A percentile compares a stretch with the other conserved stretches of the same genome.
Conservation (phyloP, 2,113 vertebrate species). For the Aegithalos caudatus region DNA sequence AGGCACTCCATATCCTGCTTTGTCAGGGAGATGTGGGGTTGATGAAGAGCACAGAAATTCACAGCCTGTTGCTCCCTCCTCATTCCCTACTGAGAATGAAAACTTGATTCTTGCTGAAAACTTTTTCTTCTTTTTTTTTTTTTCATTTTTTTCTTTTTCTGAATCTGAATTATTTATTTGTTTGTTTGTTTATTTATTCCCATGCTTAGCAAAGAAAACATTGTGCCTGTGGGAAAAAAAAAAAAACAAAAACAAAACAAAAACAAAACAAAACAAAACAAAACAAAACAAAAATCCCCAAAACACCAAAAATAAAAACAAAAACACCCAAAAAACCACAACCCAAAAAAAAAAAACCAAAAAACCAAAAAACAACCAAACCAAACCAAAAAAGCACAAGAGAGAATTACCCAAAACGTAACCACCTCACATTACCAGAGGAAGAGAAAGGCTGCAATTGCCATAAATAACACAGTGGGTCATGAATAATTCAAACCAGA, state of each 20-base stretch:
- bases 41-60: background rate
- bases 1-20: background rate
- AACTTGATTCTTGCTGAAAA: background rate
- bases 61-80: background rate
- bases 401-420: background rate
- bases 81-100: background rate
- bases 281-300: too few species aligned
- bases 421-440: background rate
- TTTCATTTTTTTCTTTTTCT: accelerated
- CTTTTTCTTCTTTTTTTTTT: too few species aligned
- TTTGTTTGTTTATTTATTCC: background rate
- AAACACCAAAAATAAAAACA: too few species aligned
- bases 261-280: background rate
- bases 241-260: background rate
- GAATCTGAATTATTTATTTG: background rate
- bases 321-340: too few species aligned
- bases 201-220: background rate
- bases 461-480: slow-evolving; percentile 3
- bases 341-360: too few species aligned
- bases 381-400: too few species aligned
- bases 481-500: slow-evolving; percentile 58
- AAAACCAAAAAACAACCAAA: too few species aligned
- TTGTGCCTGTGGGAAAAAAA: background rate
- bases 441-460: background rate
- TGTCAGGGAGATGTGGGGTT: background rate